phyloP scores from a whole-genome alignment of 2,113 vertebrate genomes.

The Noctilio leporinus region DNA sequence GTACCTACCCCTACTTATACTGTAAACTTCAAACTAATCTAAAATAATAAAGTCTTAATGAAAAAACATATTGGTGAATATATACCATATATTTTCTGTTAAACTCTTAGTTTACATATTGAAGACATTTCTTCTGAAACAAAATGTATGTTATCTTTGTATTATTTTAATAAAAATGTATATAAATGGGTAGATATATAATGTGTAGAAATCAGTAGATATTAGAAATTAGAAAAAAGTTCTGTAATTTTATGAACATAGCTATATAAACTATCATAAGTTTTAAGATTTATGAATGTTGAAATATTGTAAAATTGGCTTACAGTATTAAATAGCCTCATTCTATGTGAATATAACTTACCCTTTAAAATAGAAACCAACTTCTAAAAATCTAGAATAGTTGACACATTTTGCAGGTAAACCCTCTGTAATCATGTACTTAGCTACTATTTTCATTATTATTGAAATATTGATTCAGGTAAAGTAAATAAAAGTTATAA shows the following conservation, averaged over 20 bases:
- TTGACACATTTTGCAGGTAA: neutral
- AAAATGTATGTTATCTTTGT: neutral
- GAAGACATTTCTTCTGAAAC: neutral
- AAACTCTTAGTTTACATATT: neutral
- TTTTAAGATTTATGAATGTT: neutral
- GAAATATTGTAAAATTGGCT: neutral
- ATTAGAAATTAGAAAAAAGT: neutral
- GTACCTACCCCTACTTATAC: neutral
- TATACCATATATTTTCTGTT: neutral
- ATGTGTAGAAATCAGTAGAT: neutral
- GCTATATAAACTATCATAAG: neutral
- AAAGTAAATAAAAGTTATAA: neutral
- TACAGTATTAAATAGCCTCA: neutral
- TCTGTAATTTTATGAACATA: neutral
- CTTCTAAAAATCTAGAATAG: neutral
- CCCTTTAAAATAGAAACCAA: neutral
- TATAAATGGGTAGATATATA: neutral
- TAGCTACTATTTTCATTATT: neutral
- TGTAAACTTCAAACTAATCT: neutral
- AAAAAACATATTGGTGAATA: neutral
- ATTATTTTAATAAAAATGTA: neutral
- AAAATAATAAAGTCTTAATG: neutral
- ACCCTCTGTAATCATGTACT: neutral
- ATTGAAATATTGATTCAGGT: neutral
- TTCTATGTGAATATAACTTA: neutral